Base-by-base conservation (phyloP, 53 echinoderm and acorn worm species). In the Crossaster papposus region DNA sequence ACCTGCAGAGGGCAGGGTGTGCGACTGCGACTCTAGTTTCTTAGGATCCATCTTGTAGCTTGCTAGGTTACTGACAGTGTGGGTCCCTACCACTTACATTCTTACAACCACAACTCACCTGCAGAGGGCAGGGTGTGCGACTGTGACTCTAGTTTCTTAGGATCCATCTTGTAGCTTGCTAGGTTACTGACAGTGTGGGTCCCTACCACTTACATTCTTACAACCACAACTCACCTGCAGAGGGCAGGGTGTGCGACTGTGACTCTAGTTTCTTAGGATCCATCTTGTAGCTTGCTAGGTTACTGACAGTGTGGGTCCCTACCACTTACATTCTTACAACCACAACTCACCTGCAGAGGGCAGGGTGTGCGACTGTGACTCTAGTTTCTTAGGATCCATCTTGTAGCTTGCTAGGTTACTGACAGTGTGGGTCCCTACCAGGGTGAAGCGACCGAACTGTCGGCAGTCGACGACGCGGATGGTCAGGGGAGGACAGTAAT, bases 391-490 rank as follows among this genome's bases (percentile, higher is more conserved):
- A 9, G 93, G 82, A 55, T 88, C 81, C 79, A 93, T 88, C 74
- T 96, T 98, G 85, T 90, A 96, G 77, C 88, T 91, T 4, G 93
- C 86, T 5, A 98, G 92, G 37, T 91, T 94, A 76, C 86, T 92
- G 51, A 98, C 96, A 5, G 95, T 93, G 86, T 98, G 95, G 51
- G 98, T 98, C 17, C 98, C 98, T 0, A 98, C 98, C 72, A 98
- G 90, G 11, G 92, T 93, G 91, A 94, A 96, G 13, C 98, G 92
- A n/a, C 98, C 98, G 91, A 98, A 98, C 91, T 94, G 96, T 28
- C 98, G 92, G 64, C 98, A 98, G 84, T 98, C 98, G 24, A 98
- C 96, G 37, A 98, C 94, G 26, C 98, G 93, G 79, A 98, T 92
- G 78, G 94, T 98, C 77, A 98, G 80, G 3, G 98, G 98, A 54